Evolutionary conservation across 92 coral and sea anemone species (phyloP), one percentile per base, ranked within the genome.

Genomic region (Isaurus tuberculatus): DNA sequence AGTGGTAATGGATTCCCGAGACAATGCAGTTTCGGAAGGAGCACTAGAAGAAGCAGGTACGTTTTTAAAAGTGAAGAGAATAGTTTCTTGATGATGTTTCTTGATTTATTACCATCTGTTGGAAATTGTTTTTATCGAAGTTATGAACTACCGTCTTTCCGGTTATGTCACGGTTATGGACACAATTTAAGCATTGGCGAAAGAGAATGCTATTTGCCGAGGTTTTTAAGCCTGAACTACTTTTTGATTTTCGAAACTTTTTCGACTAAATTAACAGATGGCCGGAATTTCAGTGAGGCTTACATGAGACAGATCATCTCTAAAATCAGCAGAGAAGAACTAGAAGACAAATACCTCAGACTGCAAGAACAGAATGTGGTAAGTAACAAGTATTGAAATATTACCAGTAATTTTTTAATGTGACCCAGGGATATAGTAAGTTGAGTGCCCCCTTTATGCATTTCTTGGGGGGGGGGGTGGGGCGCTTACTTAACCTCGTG

Each of bases 331-430:
- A 81, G 98, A 80, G 99, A 96, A 71, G 99, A 96, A 83, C 92
- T 96, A 63, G 99, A 96, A 83, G 99, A 96, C 85, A 94, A 94
- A 79, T 94, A 90, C 85, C 88, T 96, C 55, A 94, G 99, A 81
- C 85, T 92, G 16, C 97, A 92, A 75, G 99, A 96, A 49, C 98
- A 96, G 33, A 95, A 94, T 78, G 88, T 92, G 83, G 98, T 95
- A 84, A 27, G 93, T 83, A 40, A 53, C 32, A 20, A 7, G n/a
- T n/a, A n/a, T n/a, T n/a, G n/a, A n/a, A n/a, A n/a, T n/a, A n/a
- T n/a, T n/a, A n/a, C n/a, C n/a, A n/a, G n/a, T n/a, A n/a, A n/a
- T n/a, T n/a, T n/a, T n/a, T n/a, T n/a, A n/a, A n/a, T n/a, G n/a
- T n/a, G n/a, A n/a, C n/a, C n/a, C n/a, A n/a, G n/a, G n/a, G n/a